Base-by-base conservation (phyloP, 2,113 vertebrate species). In the Xenopus borealis region DNA sequence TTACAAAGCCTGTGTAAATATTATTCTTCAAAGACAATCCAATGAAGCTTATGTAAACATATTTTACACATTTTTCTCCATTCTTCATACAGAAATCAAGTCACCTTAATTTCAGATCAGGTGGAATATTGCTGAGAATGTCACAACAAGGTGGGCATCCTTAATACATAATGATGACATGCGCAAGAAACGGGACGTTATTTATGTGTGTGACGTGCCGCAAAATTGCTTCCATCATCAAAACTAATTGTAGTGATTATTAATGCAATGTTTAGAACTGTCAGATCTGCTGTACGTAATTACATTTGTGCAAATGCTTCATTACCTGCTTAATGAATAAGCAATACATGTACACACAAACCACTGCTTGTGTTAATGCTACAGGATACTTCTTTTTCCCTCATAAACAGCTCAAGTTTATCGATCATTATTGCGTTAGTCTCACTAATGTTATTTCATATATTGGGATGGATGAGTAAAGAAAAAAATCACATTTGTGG, bases 191-290 rank as follows among this genome's bases (percentile, higher is more conserved):
- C 91, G 91, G 91, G 93, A 92, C 91, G 93, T 97, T 94, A 98
- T 98, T 97, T 97, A 96, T 95, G 95, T 85, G 89, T 93, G 93
- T 97, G 96, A 97, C 94, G 94, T 80, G 92, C 92, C 89, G 91
- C 93, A 97, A 99, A n/a, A 99, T 98, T 95, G 94, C 95, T 95
- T 96, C 95, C 94, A 96, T 99, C 96, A 95, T 97, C 95, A 96
- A 86, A 94, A 93, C 91, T 98, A 99, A 98, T 98, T 98, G 95
- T 94, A 94, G 95, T 94, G 94, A 98, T 98, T 96, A 97, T 95
- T 98, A 98, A 98, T 95, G 92, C 87, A 89, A 88, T 91, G 88
- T 93, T 94, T 92, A 92, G 91, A 94, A 94, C 94, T 97, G 96
- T 96, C 96, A 97, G 92, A 90, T 91, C 88, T 93, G 92, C 94